Percentiles rank a stretch among this genome's conserved stretches.
Evolutionary conservation across 2,113 vertebrate genomes (phyloP).

Genomic region (Boleophthalmus pectinirostris): DNA sequence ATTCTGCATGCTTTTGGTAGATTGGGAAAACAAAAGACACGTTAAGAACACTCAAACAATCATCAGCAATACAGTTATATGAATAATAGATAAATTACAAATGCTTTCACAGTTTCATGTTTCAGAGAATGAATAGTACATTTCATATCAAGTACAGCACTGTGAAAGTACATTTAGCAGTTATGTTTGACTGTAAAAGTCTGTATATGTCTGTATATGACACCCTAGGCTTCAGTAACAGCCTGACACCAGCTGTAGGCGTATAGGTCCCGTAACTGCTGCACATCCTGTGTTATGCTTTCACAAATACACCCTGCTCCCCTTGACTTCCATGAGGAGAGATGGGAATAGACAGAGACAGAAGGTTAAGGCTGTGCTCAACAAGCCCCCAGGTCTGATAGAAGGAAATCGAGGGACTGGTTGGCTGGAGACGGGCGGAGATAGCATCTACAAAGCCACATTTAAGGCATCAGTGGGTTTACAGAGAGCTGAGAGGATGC

Average conservation of each 20-base stretch:
- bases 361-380: conserved; percentile 39
- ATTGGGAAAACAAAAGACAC: no score
- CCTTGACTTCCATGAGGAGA: conserved; percentile 14
- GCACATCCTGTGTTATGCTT: conserved; percentile 22
- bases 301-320: conserved; percentile 5
- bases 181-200: neutral
- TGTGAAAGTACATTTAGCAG: neutral
- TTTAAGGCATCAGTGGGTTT: conserved; percentile 41
- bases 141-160: neutral
- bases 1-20: neutral
- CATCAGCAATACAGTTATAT: neutral
- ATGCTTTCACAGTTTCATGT: no score
- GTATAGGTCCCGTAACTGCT: conserved; percentile 42
- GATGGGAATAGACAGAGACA: conserved; percentile 40
- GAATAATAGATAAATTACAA: no score
- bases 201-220: neutral
- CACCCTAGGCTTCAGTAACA: conserved; percentile 13
- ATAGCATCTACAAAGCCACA: conserved; percentile 12
- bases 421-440: conserved; percentile 5
- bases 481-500: conserved; percentile 23
- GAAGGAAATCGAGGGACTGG: conserved; percentile 22
- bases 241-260: conserved; percentile 23
- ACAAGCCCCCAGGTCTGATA: conserved; percentile 31
- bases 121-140: no score
- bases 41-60: no score